Base-by-base conservation (phyloP, 2,888 invertebrate species). In the Allolobophora icterica region DNA sequence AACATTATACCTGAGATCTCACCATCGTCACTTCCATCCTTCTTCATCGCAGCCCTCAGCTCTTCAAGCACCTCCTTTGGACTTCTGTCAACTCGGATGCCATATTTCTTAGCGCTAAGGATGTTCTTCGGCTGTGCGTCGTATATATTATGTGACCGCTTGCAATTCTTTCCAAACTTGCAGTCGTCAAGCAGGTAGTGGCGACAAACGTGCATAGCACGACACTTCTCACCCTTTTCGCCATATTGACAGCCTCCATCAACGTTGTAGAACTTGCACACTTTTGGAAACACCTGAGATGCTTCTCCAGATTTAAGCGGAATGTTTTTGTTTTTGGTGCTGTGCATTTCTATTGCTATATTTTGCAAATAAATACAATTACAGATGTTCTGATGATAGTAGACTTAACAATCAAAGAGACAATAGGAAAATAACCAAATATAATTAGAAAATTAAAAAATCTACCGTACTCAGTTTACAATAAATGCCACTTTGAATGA, bases 231-330 rank as follows among this genome's bases (percentile, higher is more conserved):
- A 11, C 91, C 91, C n/a, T 92, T 84, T 34, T 33, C 35, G 30
- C 91, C 89, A 24, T 89, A 87, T 91, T 91, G 83, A 91, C 92
- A 40, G 17, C 58, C 89, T 1, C 35, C 52, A 24, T 91, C 89
- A 40, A 52, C 84, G 91, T 92, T 92, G 91, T 91, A 92, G 90
- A 91, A 92, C 45, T 90, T 84, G 89, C 92, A 92, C 33, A 91
- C 87, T 38, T 40, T n/a, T 6, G 91, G 92, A 91, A n/a, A 90
- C n/a, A 84, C 90, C 84, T 90, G 38, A 38, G 35, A 34, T 58
- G 90, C 40, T 58, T 58, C 24, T 58, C 58, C 58, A 13, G 58
- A 58, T 58, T 58, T 58, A 58, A 58, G 58, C 30, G 90, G 42
- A 19, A 71, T 52, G 24, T 30, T 58, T 45, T 30, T 24, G 24